These are phyloP conservation scores for Orthosia gothica DNA, from an alignment of 2,888 invertebrate species.

Conservation along the genomic window DNA sequence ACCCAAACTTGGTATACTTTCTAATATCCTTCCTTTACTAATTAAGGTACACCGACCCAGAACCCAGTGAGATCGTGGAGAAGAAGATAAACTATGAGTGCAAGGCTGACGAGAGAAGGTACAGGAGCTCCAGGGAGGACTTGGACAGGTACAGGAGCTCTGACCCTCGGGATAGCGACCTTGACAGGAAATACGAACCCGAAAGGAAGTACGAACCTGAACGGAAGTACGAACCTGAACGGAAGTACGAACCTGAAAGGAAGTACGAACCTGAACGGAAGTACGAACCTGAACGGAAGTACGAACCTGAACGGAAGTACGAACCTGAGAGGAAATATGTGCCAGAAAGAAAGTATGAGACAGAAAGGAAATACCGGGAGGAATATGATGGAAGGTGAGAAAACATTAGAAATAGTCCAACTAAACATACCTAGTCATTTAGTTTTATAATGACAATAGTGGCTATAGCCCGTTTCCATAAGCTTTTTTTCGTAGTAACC, in stretches of 20 bases:
- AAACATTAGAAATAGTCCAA: background rate
- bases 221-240: background rate
- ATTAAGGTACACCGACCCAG: constrained; percentile 86
- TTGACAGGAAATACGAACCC: constrained; percentile 26
- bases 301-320: background rate
- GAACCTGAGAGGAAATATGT: background rate
- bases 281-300: background rate
- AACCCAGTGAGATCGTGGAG: constrained; percentile 86
- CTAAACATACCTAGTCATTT: background rate
- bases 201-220: constrained; percentile 14
- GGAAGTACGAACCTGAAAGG: constrained; percentile 72
- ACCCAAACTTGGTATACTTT: background rate
- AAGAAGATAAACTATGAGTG: constrained; percentile 83
- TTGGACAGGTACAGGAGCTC: constrained; percentile 78
- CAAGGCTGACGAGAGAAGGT: constrained; percentile 79
- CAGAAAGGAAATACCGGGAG: constrained; percentile 77
- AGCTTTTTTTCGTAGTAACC: too few relatives aligned
- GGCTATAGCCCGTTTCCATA: too few relatives aligned
- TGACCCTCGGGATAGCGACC: constrained; percentile 78
- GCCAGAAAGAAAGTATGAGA: background rate
- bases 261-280: constrained; percentile 55
- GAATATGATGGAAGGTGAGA: constrained; percentile 79
- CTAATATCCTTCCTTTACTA: background rate
- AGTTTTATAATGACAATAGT: too few relatives aligned
- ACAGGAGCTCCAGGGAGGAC: constrained; percentile 79